Percentiles rank a stretch among this genome's conserved stretches.
phyloP scores from a whole-genome alignment of 2,888 invertebrate species.

The Mayetiola destructor region DNA sequence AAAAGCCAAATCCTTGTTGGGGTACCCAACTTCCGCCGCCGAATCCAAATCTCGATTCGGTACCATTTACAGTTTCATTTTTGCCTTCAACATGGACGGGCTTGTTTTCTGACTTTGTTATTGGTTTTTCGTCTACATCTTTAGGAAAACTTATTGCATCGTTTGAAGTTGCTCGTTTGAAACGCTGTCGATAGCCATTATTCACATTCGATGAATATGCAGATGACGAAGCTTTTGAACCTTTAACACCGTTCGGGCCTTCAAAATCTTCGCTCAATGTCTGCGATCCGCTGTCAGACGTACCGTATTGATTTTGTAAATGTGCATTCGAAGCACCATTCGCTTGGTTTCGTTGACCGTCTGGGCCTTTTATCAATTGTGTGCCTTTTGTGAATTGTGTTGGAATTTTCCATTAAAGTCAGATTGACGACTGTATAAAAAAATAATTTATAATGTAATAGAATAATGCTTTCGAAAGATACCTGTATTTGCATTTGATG shows the following conservation, averaged over 20 bases:
- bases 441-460: background rate
- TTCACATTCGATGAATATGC: constrained; percentile 24
- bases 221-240: constrained; percentile 26
- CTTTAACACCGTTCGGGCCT: constrained; percentile 23
- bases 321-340: constrained; percentile 27
- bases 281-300: constrained; percentile 27
- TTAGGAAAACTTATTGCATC: background rate
- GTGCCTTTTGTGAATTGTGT: constrained; percentile 17
- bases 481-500: constrained; percentile 26
- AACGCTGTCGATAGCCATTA: background rate
- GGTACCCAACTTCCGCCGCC: too few relatives aligned
- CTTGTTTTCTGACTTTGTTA: background rate
- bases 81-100: background rate
- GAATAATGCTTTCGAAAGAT: background rate
- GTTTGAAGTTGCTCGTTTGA: background rate
- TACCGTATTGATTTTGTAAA: constrained; percentile 25
- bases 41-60: too few relatives aligned
- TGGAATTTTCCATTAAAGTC: too few relatives aligned
- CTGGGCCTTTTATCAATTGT: constrained; percentile 20
- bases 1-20: too few relatives aligned
- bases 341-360: constrained; percentile 23
- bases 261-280: constrained; percentile 25
- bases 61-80: background rate
- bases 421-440: too few relatives aligned
- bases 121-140: background rate